These are phyloP conservation scores for Macrotrachela quadricornifera DNA, from an alignment of 1,140 invertebrate species.

Conservation along the genomic window DNA sequence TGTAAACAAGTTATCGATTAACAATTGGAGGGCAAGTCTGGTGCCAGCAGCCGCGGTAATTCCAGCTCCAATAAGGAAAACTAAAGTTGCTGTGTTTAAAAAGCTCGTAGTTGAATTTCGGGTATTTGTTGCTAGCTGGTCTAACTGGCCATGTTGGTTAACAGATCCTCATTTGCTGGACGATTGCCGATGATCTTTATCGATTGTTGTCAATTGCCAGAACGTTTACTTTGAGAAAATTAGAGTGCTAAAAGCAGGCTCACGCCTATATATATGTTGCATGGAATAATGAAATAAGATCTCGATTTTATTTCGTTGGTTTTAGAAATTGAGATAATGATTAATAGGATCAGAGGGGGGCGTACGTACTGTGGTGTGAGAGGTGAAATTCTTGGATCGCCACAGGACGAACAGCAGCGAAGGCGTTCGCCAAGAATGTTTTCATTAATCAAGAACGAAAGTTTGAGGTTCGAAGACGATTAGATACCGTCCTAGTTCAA, in stretches of 20 bases:
- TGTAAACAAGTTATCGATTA: conserved; percentile 69
- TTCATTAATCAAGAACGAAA: conserved; percentile 64
- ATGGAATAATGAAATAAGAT: conserved; percentile 62
- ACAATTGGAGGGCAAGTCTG: conserved; percentile 69
- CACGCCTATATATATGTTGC: conserved; percentile 49
- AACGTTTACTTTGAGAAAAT: conserved; percentile 54
- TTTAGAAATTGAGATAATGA: conserved; percentile 45
- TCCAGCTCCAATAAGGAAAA: conserved; percentile 72
- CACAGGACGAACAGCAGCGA: conserved; percentile 49
- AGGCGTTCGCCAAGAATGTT: conserved; percentile 63
- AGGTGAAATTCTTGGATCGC: conserved; percentile 44
- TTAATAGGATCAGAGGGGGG: conserved; percentile 33
- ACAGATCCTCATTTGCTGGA: conserved; percentile 18
- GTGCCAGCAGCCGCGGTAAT: conserved; percentile 65
- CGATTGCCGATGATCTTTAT: conserved; percentile 22
- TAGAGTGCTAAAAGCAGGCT: conserved; percentile 58
- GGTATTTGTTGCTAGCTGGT: conserved; percentile 1
- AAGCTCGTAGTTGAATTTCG: conserved; percentile 30
- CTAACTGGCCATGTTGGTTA: conserved; percentile 23
- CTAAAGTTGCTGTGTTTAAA: conserved; percentile 42
- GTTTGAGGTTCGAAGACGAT: conserved; percentile 58
- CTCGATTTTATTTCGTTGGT: conserved; percentile 46
- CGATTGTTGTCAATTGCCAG: conserved; percentile 29
- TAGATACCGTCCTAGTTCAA: conserved; percentile 62
- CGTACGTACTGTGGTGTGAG: conserved; percentile 19